Percentiles rank a stretch among this genome's conserved stretches.
Evolutionary conservation across 2,797 vertebrate genomes (phyloP).

Genomic region (Sphaeramia orbicularis): DNA sequence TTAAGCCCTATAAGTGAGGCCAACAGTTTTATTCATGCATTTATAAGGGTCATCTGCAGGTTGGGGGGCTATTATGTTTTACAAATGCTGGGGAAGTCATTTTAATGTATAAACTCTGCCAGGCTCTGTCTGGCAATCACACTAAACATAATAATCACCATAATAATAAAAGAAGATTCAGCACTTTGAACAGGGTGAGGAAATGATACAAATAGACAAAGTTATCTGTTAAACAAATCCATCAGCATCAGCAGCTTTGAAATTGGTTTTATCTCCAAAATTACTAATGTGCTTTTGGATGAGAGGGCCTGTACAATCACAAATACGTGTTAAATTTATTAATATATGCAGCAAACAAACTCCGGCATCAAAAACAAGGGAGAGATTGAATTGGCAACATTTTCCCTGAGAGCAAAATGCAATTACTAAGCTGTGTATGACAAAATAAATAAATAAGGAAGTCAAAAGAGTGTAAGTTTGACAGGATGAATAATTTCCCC

Average conservation of each 20-base stretch:
- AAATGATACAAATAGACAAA: slow-evolving; percentile 59
- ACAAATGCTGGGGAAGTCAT: slow-evolving; percentile 6
- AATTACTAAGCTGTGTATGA: slow-evolving; percentile 67
- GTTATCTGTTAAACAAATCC: slow-evolving; percentile 63
- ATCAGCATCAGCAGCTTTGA: slow-evolving; percentile 75
- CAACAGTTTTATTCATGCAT: not conserved
- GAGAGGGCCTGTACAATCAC: slow-evolving; percentile 62
- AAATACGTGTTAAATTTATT: slow-evolving; percentile 71
- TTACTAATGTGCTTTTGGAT: slow-evolving; percentile 66
- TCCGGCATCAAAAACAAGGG: slow-evolving; percentile 50
- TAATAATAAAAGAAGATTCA: slow-evolving; percentile 37
- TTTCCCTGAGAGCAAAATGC: slow-evolving; percentile 64
- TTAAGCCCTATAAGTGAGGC: not conserved
- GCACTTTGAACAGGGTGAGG: slow-evolving; percentile 47
- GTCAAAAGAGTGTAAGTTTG: slow-evolving; percentile 31
- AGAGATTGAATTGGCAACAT: slow-evolving; percentile 60
- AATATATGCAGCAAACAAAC: slow-evolving; percentile 71
- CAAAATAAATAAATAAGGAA: slow-evolving; percentile 62
- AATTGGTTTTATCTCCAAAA: slow-evolving; percentile 71
- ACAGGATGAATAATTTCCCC: slow-evolving; percentile 56
- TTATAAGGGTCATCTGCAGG: slow-evolving; percentile 6
- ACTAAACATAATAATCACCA: slow-evolving; percentile 8
- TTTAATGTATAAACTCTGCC: slow-evolving; percentile 28
- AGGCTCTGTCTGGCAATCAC: slow-evolving; percentile 24
- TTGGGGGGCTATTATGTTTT: slow-evolving; percentile 24